Evolutionary conservation across 2,113 vertebrate species (phyloP).

Genomic region (Corythaeola cristata): DNA sequence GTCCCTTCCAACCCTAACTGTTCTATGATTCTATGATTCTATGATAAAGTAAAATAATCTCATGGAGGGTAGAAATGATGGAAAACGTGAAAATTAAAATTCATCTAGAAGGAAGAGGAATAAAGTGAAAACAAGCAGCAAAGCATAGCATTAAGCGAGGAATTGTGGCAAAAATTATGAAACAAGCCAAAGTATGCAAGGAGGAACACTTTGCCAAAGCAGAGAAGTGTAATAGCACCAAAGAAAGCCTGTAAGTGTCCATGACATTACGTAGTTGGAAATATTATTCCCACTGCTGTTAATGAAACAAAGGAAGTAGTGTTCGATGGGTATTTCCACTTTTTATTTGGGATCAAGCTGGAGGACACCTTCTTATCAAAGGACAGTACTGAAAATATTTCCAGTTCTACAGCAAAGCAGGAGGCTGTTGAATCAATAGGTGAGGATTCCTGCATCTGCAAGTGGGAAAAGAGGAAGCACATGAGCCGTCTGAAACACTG

Average conservation of each 20-base stretch:
- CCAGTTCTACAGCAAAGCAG: background rate
- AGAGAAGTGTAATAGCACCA: background rate
- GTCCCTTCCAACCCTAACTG: no score
- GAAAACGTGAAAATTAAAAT: background rate
- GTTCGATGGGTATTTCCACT: background rate
- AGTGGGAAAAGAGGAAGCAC: background rate
- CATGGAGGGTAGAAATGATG: background rate
- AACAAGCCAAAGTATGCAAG: background rate
- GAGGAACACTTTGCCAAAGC: background rate
- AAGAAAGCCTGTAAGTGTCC: background rate
- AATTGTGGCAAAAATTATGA: background rate
- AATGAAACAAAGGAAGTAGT: background rate
- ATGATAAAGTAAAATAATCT: background rate
- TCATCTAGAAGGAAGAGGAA: background rate
- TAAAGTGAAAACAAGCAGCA: background rate
- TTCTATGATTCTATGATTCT: no score
- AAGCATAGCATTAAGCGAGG: background rate
- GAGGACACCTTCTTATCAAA: background rate
- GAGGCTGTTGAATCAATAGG: background rate
- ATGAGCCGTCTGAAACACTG: background rate
- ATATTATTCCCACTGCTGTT: background rate
- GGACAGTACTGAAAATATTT: background rate
- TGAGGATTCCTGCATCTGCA: background rate
- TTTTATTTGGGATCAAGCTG: background rate
- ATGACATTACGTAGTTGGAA: background rate